A percentile compares a stretch with the other conserved stretches of the same genome.
Conservation (phyloP, 2,888 invertebrate genomes). For the Molorchus minor region DNA sequence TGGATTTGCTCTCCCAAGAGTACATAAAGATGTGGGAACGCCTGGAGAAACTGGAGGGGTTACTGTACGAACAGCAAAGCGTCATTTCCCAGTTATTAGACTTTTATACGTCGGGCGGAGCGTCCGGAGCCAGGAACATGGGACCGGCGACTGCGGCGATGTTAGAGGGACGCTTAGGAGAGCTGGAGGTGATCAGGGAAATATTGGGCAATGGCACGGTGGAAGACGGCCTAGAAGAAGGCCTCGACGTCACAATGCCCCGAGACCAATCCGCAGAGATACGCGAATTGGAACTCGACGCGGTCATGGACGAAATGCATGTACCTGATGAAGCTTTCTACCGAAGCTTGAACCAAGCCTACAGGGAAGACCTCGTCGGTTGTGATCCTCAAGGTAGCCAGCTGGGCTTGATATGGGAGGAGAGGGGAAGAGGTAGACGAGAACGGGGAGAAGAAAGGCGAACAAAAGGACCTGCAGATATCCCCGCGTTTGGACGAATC, state of each 20-base stretch:
- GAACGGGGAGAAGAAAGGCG: constrained; percentile 61
- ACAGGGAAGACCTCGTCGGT: constrained; percentile 79
- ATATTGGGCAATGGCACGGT: constrained; percentile 73
- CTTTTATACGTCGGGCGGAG: constrained; percentile 73
- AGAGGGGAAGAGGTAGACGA: constrained; percentile 79
- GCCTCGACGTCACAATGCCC: constrained; percentile 66
- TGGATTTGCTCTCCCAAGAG: constrained; percentile 89
- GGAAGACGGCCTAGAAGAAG: constrained; percentile 75
- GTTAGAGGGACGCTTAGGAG: constrained; percentile 58
- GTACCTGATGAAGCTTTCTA: constrained; percentile 87
- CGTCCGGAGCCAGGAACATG: constrained; percentile 57
- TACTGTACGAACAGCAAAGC: constrained; percentile 89
- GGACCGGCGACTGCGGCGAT: constrained; percentile 57
- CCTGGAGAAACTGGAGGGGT: constrained; percentile 85
- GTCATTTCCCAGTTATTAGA: constrained; percentile 88
- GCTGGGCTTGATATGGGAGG: constrained; percentile 88
- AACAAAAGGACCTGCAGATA: constrained; percentile 53
- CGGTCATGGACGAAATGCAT: constrained; percentile 67
- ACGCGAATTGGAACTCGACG: constrained; percentile 58
- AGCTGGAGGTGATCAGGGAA: constrained; percentile 71
- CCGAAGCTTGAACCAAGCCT: constrained; percentile 86
- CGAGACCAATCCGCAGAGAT: constrained; percentile 55
- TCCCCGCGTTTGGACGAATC: constrained; percentile 62
- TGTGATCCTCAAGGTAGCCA: constrained; percentile 71
- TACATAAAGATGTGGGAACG: constrained; percentile 95